Evolutionary conservation across 2,113 vertebrate species (phyloP).

Genomic region (Physeter macrocephalus): DNA sequence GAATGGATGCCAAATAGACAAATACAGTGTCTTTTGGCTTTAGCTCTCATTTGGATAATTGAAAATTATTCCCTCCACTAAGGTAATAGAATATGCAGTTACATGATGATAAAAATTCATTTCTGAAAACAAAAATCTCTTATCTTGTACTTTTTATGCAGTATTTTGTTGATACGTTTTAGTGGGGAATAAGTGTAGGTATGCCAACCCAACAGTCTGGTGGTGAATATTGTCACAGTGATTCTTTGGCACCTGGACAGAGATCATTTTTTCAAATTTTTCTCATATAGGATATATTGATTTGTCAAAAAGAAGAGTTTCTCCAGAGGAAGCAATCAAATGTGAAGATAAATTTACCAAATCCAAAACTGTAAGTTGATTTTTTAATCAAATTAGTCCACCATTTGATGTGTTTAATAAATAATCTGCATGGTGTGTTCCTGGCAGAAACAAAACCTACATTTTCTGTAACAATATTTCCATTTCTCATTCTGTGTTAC

Average conservation of each 20-base stretch:
- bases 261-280: conserved; percentile 32
- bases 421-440: background rate
- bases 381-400: background rate
- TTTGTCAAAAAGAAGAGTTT: conserved; percentile 99
- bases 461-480: background rate
- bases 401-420: background rate
- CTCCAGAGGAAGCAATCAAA: conserved; percentile 98
- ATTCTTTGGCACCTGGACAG: background rate
- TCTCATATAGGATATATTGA: conserved; percentile 92
- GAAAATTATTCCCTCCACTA: background rate
- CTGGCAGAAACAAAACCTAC: background rate
- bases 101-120: background rate
- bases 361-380: conserved; percentile 95
- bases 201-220: background rate
- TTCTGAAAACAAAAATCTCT: background rate
- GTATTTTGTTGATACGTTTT: background rate
- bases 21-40: background rate
- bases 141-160: background rate
- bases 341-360: conserved; percentile 99
- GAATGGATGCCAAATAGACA: background rate
- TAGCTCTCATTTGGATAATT: background rate
- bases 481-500: background rate
- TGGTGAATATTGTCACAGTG: background rate
- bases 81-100: background rate
- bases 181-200: background rate